These are phyloP conservation scores for Calonectris borealis DNA, from an alignment of 2,113 vertebrate species.

Conservation along the genomic window DNA sequence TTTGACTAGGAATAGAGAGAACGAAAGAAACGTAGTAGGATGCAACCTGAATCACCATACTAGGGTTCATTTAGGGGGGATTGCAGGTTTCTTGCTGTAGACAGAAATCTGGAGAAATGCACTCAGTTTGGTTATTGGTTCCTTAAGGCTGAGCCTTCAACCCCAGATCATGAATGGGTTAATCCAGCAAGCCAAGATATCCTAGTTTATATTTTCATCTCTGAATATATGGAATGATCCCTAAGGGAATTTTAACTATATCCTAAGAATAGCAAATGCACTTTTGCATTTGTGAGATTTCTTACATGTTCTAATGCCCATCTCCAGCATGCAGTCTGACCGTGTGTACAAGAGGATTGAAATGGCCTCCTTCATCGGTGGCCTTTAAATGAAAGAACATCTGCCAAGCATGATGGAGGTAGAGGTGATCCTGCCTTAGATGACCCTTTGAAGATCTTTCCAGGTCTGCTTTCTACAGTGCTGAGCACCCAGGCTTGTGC, in stretches of 20 bases:
- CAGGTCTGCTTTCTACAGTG: not conserved
- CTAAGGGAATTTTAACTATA: not conserved
- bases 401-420: not conserved
- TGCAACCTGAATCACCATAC: not conserved
- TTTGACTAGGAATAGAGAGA: not conserved
- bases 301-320: not conserved
- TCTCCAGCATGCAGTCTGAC: not conserved
- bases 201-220: not conserved
- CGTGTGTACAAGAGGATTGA: not conserved
- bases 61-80: not conserved
- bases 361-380: not conserved
- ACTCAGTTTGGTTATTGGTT: not conserved
- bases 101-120: not conserved
- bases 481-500: not conserved
- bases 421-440: not conserved
- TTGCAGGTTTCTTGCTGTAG: not conserved
- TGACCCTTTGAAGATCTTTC: not conserved
- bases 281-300: not conserved
- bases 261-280: not conserved
- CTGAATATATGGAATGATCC: not conserved
- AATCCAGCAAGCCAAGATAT: not conserved
- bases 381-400: not conserved
- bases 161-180: not conserved
- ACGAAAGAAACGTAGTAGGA: not conserved
- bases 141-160: not conserved